These are phyloP conservation scores for Cercopithecus mona DNA, from an alignment of 2,113 vertebrate species.

Conservation along the genomic window DNA sequence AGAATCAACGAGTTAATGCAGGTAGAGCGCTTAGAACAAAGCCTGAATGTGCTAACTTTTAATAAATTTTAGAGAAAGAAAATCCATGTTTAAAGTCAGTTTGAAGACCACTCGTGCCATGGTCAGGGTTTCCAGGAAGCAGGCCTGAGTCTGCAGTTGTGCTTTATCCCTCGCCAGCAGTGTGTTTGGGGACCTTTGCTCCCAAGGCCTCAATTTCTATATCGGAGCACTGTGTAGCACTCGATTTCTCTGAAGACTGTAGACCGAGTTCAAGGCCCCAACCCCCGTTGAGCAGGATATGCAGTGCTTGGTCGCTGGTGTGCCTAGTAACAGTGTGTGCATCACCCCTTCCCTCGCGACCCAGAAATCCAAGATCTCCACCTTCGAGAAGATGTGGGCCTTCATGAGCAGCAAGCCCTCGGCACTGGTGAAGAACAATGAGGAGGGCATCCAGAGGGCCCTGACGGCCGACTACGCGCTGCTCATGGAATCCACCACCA, in stretches of 20 bases:
- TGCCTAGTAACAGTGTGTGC: neutral
- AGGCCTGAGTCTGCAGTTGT: no score
- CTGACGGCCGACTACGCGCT: constrained; percentile 96
- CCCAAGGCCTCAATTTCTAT: neutral
- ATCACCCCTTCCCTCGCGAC: neutral
- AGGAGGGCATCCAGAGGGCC: constrained; percentile 97
- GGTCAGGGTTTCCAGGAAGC: neutral
- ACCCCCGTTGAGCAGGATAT: rapidly evolving
- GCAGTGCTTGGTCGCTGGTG: rapidly evolving
- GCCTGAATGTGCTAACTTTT: neutral
- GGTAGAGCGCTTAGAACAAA: neutral
- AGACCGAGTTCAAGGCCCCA: neutral
- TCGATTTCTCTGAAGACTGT: neutral
- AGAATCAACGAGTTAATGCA: neutral
- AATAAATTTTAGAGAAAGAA: neutral
- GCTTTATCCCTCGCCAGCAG: neutral
- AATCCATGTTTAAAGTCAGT: neutral
- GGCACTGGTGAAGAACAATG: constrained; percentile 95
- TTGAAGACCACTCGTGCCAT: neutral
- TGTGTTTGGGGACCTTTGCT: no score
- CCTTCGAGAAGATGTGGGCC: constrained; percentile 99
- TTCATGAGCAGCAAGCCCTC: constrained; percentile 99
- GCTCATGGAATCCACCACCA: constrained; percentile 98
- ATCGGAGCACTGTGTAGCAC: neutral
- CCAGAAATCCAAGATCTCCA: constrained; percentile 98